Conservation (phyloP, 2,113 vertebrate species). For the Corvus moneduloides region DNA sequence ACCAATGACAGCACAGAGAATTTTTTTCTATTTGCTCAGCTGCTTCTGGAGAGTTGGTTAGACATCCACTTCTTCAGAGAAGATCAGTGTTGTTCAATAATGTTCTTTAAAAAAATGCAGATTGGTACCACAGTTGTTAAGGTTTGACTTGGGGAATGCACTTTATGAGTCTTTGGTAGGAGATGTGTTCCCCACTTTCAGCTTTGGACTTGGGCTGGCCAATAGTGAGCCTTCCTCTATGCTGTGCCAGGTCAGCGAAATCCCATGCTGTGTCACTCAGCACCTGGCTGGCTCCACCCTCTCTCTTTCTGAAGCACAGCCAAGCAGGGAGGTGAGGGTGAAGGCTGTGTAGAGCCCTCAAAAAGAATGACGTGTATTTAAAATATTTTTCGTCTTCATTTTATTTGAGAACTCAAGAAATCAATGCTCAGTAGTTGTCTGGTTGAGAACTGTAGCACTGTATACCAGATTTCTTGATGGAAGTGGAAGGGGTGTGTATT, state of each 20-base stretch:
- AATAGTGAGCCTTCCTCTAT: not conserved
- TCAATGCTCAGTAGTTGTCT: not conserved
- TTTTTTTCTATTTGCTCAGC: not conserved
- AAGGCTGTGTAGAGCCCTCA: not conserved
- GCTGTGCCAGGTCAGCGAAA: not conserved
- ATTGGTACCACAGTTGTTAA: not conserved
- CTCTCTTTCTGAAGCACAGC: not conserved
- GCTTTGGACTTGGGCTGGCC: not conserved
- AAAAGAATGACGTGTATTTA: not conserved
- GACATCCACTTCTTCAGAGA: not conserved
- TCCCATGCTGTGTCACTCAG: fast-evolving
- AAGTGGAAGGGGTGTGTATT: not conserved
- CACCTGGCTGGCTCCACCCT: not conserved
- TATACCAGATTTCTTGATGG: not conserved
- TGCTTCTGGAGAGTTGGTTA: not conserved
- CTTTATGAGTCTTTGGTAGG: not conserved
- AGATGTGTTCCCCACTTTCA: not conserved
- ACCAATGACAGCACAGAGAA: not conserved
- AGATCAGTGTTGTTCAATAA: not conserved
- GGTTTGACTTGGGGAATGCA: not conserved
- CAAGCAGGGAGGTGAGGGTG: not conserved
- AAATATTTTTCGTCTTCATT: not conserved
- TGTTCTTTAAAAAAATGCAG: not conserved
- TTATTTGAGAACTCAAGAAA: not conserved
- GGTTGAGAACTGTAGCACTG: not conserved